phyloP scores from a whole-genome alignment of 2,888 invertebrate species.

The Ernsta delagoae region DNA sequence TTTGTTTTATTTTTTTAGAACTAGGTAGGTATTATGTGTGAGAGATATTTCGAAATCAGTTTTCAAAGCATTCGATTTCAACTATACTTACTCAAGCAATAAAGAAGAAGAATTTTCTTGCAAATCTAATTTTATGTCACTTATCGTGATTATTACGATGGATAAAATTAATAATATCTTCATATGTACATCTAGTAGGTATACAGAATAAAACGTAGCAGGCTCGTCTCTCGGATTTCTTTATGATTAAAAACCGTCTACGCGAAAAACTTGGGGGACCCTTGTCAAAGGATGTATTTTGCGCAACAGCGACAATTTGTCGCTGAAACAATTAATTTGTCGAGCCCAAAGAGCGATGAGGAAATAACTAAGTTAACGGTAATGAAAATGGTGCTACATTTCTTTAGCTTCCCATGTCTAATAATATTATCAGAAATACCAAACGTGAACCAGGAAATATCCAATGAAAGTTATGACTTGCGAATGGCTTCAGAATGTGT shows the following conservation, averaged over 20 bases:
- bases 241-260: constrained; percentile 52
- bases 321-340: constrained; percentile 59
- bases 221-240: constrained; percentile 7
- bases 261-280: constrained; percentile 59
- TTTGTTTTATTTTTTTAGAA: no score
- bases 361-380: constrained; percentile 65
- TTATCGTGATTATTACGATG: neutral
- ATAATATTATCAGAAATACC: neutral
- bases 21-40: no score
- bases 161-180: neutral
- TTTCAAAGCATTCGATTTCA: no score
- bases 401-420: constrained; percentile 18
- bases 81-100: no score
- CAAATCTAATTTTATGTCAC: neutral
- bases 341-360: constrained; percentile 56
- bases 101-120: no score
- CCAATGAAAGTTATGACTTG: neutral
- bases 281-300: constrained; percentile 72
- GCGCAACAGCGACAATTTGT: constrained; percentile 72
- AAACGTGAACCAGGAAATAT: constrained; percentile 1
- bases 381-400: constrained; percentile 48
- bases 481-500: constrained; percentile 2
- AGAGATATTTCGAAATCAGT: no score
- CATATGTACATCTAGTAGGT: neutral
- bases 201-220: neutral